Conservation (phyloP, 1,140 invertebrate species). For the Condylostylus longicornis region DNA sequence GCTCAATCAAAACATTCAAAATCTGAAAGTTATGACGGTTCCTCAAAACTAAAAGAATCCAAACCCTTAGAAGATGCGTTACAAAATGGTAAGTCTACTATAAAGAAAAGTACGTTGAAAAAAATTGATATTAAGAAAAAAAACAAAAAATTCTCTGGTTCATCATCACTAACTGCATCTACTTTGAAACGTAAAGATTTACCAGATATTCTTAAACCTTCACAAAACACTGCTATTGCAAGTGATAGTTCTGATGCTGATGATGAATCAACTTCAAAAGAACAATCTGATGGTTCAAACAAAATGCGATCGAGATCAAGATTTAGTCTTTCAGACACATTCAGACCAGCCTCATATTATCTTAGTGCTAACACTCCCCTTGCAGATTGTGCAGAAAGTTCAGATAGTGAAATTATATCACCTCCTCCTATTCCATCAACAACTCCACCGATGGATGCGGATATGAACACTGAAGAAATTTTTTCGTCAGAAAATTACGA, state of each 20-base stretch:
- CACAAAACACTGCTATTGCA: constrained; percentile 29
- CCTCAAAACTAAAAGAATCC: constrained; percentile 11
- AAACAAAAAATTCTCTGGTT: constrained; percentile 15
- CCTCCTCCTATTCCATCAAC: constrained; percentile 67
- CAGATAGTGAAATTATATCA: constrained; percentile 63
- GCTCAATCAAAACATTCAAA: background rate
- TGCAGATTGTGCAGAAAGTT: constrained; percentile 58
- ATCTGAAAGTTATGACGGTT: background rate
- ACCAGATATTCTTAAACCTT: constrained; percentile 49
- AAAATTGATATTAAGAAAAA: constrained; percentile 22
- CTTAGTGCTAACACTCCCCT: constrained; percentile 41
- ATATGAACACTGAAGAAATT: constrained; percentile 32
- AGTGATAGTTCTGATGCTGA: constrained; percentile 61
- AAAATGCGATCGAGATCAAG: constrained; percentile 49
- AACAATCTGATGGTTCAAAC: constrained; percentile 52
- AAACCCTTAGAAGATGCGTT: constrained; percentile 15
- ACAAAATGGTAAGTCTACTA: constrained; percentile 31
- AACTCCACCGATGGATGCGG: constrained; percentile 52
- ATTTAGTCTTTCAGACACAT: constrained; percentile 73
- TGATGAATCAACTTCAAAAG: constrained; percentile 70
- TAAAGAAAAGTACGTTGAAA: constrained; percentile 30
- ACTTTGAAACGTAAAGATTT: constrained; percentile 35
- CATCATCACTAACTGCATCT: constrained; percentile 8
- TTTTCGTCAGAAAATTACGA: constrained; percentile 31
- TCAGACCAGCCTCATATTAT: constrained; percentile 74